Conservation (phyloP, 2,113 vertebrate genomes). For the Guaruba guarouba region DNA sequence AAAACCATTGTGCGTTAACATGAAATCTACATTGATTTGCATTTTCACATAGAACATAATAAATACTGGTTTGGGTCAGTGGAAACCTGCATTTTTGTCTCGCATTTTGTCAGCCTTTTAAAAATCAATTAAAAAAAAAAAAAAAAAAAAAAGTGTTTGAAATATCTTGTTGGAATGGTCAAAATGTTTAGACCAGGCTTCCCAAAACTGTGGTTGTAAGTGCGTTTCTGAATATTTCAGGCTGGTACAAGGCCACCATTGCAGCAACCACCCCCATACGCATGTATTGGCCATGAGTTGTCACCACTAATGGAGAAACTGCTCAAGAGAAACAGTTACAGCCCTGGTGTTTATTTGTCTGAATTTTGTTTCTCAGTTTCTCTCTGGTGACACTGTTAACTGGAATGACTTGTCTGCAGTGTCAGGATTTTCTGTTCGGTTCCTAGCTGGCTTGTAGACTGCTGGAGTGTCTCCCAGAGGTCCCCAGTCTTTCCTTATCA, state of each 20-base stretch:
- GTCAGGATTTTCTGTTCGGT: neutral
- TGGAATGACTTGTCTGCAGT: neutral
- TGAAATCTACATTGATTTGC: neutral
- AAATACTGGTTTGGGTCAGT: neutral
- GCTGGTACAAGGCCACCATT: neutral
- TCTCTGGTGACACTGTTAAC: neutral
- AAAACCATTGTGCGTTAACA: neutral
- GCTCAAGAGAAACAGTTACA: neutral
- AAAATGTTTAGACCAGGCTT: neutral
- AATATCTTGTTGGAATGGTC: neutral
- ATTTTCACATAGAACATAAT: neutral
- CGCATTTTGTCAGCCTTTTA: neutral
- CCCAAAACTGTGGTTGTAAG: neutral
- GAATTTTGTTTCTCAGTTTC: neutral
- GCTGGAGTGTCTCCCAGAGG: neutral
- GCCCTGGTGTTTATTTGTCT: neutral
- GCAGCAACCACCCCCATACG: neutral
- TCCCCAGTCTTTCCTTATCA: neutral
- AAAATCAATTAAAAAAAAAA: neutral
- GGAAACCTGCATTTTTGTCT: neutral
- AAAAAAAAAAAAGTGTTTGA: neutral
- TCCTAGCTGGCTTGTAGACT: neutral
- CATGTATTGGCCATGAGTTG: fast-evolving
- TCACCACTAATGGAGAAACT: neutral
- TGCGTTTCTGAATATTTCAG: neutral